Conservation (phyloP, 2,797 vertebrate genomes). For the Ammospiza maritima region DNA sequence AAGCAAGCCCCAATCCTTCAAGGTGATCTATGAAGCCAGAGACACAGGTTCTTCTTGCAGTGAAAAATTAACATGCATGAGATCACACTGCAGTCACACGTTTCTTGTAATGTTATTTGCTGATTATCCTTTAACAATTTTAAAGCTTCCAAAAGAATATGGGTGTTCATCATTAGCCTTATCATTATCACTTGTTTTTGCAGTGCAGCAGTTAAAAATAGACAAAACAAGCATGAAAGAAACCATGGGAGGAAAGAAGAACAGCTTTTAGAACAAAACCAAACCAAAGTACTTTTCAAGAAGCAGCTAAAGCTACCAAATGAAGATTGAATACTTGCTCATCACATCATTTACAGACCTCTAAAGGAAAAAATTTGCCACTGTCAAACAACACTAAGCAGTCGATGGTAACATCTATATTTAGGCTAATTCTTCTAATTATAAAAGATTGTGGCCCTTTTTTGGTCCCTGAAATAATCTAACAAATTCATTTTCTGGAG, state of each 20-base stretch:
- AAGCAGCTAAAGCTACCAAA: neutral
- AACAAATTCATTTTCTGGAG: neutral
- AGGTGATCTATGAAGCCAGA: conserved; percentile 11
- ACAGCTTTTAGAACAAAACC: neutral
- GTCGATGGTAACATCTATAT: neutral
- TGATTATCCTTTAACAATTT: neutral
- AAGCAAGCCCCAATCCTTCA: conserved; percentile 15
- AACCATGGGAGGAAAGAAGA: neutral
- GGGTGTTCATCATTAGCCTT: neutral
- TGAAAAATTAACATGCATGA: neutral
- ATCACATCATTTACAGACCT: neutral
- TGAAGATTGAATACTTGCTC: neutral
- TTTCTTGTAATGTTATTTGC: neutral
- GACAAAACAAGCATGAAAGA: neutral
- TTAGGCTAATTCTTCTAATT: neutral
- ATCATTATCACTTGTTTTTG: neutral
- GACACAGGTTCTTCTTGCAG: neutral
- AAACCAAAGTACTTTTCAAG: neutral
- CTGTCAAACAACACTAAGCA: neutral
- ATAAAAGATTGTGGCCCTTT: neutral
- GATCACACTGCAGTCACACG: accelerated
- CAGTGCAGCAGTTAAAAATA: neutral
- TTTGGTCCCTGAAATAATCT: neutral
- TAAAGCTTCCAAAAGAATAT: neutral
- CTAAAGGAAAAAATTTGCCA: conserved; percentile 17